Base-by-base conservation (phyloP, 2,888 invertebrate genomes). In the Hirtodrosophila trivittata region DNA sequence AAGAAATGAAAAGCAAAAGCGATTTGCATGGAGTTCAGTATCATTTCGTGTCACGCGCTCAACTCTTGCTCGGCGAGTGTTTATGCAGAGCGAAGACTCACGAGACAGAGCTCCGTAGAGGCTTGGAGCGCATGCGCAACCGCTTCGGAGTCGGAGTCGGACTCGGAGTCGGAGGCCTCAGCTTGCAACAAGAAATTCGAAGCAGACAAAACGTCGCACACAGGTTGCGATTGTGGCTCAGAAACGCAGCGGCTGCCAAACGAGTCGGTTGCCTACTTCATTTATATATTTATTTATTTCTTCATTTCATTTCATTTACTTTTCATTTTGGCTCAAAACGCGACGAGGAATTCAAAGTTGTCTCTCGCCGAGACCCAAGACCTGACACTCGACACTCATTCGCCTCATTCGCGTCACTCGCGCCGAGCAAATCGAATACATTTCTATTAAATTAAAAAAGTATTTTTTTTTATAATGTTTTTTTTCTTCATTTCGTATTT, bases 161-260 rank as follows among this genome's bases (percentile, higher is more conserved):
- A n/a, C n/a, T n/a, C n/a, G n/a, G n/a, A n/a, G n/a, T n/a, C n/a
- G n/a, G 38, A 8, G 28, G n/a, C 33, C 7, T 38, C 38, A 18
- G 71, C 75, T 58, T 75, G 76, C 78, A 77, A 59, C 72, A 72
- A 72, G 58, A 52, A 65, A 57, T 39, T 50, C 66, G 51, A 75
- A 68, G 51, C 66, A 71, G 67, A 70, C 72, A 75, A 74, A 71
- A 69, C 75, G 69, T 70, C 75, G 73, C 70, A 72, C 64, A 68
- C 75, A 70, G 70, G 69, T 64, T 54, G 71, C 59, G 70, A 69
- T 73, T 72, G 75, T 66, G 71, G 75, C 72, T 77, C 88, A 88
- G 88, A 88, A 83, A 75, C 75, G 74, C 81, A 84, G 71, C 81
- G 86, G 87, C 87, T 75, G 77, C 80, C 77, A 73, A 82, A 72